Conservation (phyloP, 1,140 invertebrate genomes). For the Macrosteles quadrilineatus region DNA sequence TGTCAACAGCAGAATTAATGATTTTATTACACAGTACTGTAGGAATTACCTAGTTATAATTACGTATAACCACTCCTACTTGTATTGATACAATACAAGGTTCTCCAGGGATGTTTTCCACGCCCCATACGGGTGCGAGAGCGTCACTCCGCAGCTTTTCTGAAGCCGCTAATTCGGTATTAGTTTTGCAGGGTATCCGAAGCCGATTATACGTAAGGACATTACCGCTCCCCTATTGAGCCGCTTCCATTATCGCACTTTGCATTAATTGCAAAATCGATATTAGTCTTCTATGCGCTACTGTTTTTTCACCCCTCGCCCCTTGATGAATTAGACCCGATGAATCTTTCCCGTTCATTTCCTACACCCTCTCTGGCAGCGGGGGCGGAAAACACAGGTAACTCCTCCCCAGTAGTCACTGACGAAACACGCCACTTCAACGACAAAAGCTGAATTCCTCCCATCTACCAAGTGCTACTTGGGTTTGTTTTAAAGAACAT, state of each 20-base stretch:
- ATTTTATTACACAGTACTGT: too few species aligned
- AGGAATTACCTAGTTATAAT: too few species aligned
- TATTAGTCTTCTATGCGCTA: constrained; percentile 35
- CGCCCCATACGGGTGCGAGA: neutral
- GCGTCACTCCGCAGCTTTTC: neutral
- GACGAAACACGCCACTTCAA: neutral
- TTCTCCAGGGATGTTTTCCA: too few species aligned
- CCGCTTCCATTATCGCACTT: constrained; percentile 40
- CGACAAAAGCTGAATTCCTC: too few species aligned
- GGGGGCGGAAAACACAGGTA: constrained; percentile 24
- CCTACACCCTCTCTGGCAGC: constrained; percentile 26
- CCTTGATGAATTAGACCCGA: constrained; percentile 40
- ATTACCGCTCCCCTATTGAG: constrained; percentile 7
- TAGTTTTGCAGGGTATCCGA: constrained; percentile 8
- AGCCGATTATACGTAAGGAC: constrained; percentile 11
- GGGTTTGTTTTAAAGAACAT: too few species aligned
- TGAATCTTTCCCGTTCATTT: constrained; percentile 39
- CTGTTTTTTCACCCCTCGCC: neutral
- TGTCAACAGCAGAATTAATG: too few species aligned
- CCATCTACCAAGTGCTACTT: too few species aligned
- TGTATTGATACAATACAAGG: too few species aligned
- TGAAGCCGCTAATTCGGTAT: constrained; percentile 9
- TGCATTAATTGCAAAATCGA: constrained; percentile 44
- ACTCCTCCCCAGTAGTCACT: constrained; percentile 4
- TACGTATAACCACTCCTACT: too few species aligned